Percentiles rank a stretch among this genome's conserved stretches.
phyloP scores from a whole-genome alignment of 1,140 invertebrate genomes.

The Saxidomus purpurata region DNA sequence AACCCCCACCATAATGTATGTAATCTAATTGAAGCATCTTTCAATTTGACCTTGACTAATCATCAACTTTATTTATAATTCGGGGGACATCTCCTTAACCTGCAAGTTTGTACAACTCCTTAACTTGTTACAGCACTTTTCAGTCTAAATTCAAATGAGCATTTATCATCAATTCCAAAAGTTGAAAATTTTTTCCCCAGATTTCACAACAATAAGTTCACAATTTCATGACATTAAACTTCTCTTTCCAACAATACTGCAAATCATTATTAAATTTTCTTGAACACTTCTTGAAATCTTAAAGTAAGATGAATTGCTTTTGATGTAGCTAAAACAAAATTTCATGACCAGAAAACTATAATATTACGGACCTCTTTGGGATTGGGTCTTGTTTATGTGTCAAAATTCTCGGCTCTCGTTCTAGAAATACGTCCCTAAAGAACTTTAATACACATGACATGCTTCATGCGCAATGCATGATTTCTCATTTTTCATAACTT shows the following conservation, averaged over 20 bases:
- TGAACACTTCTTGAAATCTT: conserved; percentile 31
- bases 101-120: no score
- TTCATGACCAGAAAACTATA: conserved; percentile 14
- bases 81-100: no score
- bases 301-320: conserved; percentile 45
- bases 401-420: conserved; percentile 35
- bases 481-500: conserved; percentile 60
- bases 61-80: no score
- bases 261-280: conserved; percentile 39
- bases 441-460: conserved; percentile 43
- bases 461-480: conserved; percentile 42
- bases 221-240: conserved; percentile 18
- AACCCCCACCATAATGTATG: no score
- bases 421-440: not conserved
- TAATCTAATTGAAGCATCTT: no score
- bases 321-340: conserved; percentile 21
- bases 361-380: not conserved
- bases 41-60: no score
- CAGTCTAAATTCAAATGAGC: conserved; percentile 9
- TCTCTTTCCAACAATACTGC: not conserved
- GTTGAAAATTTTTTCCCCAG: not conserved
- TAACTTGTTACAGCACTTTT: no score
- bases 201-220: not conserved
- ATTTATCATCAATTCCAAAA: not conserved
- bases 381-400: conserved; percentile 27